Evolutionary conservation across 1,140 invertebrate species (phyloP).

Genomic region (Hesperophylax magnus): DNA sequence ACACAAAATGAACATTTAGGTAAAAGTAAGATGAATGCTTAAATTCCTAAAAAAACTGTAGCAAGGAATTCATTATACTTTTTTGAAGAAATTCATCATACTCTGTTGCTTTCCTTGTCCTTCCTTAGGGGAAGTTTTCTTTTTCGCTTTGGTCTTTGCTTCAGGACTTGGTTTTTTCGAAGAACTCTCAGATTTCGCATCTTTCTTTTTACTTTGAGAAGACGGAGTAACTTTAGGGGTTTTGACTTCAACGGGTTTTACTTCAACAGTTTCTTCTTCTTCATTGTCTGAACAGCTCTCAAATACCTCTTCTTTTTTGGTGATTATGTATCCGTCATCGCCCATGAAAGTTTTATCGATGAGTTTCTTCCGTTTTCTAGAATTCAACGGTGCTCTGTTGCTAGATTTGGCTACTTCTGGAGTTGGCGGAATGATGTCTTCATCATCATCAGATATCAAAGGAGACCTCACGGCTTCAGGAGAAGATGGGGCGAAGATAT

Average conservation of each 20-base stretch:
- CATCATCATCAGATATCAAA: conserved; percentile 36
- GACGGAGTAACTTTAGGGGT: background rate
- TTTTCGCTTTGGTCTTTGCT: conserved; percentile 40
- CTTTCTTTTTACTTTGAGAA: conserved; percentile 2
- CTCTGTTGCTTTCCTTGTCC: conserved; percentile 37
- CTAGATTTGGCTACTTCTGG: conserved; percentile 17
- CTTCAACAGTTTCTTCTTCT: background rate
- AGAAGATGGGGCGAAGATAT: conserved; percentile 40
- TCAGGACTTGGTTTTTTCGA: conserved; percentile 12
- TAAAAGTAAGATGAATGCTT: too few relatives aligned
- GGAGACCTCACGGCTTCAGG: conserved; percentile 1
- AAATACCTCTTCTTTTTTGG: conserved; percentile 34
- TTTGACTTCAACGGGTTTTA: background rate
- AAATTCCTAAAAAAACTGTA: too few relatives aligned
- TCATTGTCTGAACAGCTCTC: conserved; percentile 43
- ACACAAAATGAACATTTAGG: too few relatives aligned
- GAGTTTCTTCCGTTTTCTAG: conserved; percentile 45
- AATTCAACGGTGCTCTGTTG: conserved; percentile 25
- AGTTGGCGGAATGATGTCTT: conserved; percentile 44
- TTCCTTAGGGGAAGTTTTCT: conserved; percentile 30
- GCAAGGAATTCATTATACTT: background rate
- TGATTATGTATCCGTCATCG: conserved; percentile 36
- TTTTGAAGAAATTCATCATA: conserved; percentile 46
- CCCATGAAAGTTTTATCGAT: conserved; percentile 43
- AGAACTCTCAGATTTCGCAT: background rate